These are phyloP conservation scores for Eristalinus aeneus DNA, from an alignment of 2,888 invertebrate species.

Conservation along the genomic window DNA sequence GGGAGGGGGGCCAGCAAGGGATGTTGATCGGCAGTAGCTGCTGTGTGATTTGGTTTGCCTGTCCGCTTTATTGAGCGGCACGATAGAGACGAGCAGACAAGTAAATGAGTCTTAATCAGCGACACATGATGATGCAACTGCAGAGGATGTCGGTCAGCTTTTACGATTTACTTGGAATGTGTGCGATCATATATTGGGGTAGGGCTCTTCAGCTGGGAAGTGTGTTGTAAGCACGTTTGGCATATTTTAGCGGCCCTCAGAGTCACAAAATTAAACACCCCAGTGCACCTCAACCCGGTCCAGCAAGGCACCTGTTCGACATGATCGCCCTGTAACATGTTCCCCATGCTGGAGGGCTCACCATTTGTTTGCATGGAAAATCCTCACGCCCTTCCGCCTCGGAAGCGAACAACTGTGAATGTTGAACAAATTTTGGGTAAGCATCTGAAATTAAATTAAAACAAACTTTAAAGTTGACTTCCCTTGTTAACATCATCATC, in stretches of 20 bases:
- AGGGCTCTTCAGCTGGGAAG: slow-evolving; percentile 9
- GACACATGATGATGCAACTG: slow-evolving; percentile 40
- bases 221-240: neutral
- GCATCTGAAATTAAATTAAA: slow-evolving; percentile 53
- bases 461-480: slow-evolving; percentile 45
- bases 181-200: slow-evolving; percentile 34
- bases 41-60: slow-evolving; percentile 17
- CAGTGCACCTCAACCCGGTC: too few species aligned
- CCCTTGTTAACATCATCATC: slow-evolving; percentile 48
- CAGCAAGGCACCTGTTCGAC: neutral
- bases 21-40: slow-evolving; percentile 16
- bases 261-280: too few species aligned
- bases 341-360: neutral
- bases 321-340: neutral
- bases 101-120: slow-evolving; percentile 15
- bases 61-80: neutral
- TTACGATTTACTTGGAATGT: slow-evolving; percentile 16
- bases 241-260: too few species aligned
- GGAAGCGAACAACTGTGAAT: neutral
- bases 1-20: neutral
- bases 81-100: slow-evolving; percentile 14
- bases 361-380: neutral
- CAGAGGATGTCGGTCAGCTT: slow-evolving; percentile 47
- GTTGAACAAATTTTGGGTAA: slow-evolving; percentile 36
- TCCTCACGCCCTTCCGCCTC: neutral